Evolutionary conservation across 2,888 invertebrate species (phyloP), one percentile per base, ranked within the genome.

Genomic region (Anaspis maculata): DNA sequence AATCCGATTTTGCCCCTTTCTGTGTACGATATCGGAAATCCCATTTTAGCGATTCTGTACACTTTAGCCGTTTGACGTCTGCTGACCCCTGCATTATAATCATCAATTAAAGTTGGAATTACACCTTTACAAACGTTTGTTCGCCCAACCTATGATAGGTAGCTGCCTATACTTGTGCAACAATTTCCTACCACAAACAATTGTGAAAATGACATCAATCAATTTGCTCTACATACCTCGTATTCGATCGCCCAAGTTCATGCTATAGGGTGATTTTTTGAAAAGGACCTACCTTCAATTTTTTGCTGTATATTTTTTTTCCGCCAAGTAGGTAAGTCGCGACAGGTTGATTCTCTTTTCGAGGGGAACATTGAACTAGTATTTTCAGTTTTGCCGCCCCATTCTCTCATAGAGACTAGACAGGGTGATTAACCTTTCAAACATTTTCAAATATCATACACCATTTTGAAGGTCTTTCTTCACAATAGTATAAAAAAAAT

Each of bases 71-170:
- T 39, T 39, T 35, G 32, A 39, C 34, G 39, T 35, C 30, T 19
- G 39, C 23, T 32, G 39, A 32, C 31, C 24, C 29, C 25, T 39
- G 39, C 39, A 40, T 40, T 36, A 36, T 40, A 36, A 40, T 40
- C 39, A 30, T 31, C 29, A n/a, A n/a, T n/a, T n/a, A n/a, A n/a
- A n/a, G 24, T 25, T 25, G 25, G 38, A 38, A 30, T 38, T 38
- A 38, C 30, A 34, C 27, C 34, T 13, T 26, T 30, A 19, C 24
- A 27, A 29, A 14, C 16, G n/a, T n/a, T n/a, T n/a, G 13, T 34
- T 34, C 34, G 30, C 25, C 30, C n/a, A n/a, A n/a, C n/a, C n/a
- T n/a, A n/a, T n/a, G n/a, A n/a, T n/a, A n/a, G n/a, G n/a, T 34
- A 34, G 27, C 34, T 5, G 6, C 24, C 4, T 24, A 24, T 10